phyloP scores from a whole-genome alignment of 2,797 vertebrate species.

The Hoplostethus atlanticus region DNA sequence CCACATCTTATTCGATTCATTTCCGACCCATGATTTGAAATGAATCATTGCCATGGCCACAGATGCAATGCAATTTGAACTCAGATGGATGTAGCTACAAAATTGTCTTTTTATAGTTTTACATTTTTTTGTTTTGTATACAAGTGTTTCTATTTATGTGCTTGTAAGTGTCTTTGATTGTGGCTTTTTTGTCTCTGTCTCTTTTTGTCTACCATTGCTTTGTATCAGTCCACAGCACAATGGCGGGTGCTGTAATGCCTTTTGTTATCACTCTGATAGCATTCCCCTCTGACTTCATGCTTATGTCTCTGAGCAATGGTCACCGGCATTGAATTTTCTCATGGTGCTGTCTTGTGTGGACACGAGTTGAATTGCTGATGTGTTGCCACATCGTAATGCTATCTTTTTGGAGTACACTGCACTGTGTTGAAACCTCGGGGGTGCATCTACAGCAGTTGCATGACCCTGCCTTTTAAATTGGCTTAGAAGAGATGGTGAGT shows the following conservation, averaged over 20 bases:
- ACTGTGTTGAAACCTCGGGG: conserved; percentile 42
- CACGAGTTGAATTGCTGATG: conserved; percentile 62
- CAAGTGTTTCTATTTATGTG: not conserved
- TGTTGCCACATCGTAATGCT: conserved; percentile 33
- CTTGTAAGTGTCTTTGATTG: not conserved
- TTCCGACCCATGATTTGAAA: conserved; percentile 43
- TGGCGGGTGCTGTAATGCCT: conserved; percentile 3
- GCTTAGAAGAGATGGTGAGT: conserved; percentile 43
- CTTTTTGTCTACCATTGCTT: not conserved
- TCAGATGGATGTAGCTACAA: not conserved
- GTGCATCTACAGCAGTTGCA: conserved; percentile 32
- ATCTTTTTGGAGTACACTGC: conserved; percentile 51
- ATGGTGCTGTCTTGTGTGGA: conserved; percentile 14
- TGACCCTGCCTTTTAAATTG: conserved; percentile 37
- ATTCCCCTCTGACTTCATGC: conserved; percentile 37
- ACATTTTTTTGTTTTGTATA: not conserved
- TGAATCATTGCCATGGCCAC: conserved; percentile 37
- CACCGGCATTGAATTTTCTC: no score
- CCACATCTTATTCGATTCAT: not conserved
- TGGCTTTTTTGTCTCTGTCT: not conserved
- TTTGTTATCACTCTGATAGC: conserved; percentile 59
- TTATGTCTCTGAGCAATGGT: conserved; percentile 24
- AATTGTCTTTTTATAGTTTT: not conserved
- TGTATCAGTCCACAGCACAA: not conserved
- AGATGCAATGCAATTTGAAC: conserved; percentile 34